Conservation (phyloP, 2,113 vertebrate genomes). For the rabbit (Oryctolagus cuniculus) region DNA sequence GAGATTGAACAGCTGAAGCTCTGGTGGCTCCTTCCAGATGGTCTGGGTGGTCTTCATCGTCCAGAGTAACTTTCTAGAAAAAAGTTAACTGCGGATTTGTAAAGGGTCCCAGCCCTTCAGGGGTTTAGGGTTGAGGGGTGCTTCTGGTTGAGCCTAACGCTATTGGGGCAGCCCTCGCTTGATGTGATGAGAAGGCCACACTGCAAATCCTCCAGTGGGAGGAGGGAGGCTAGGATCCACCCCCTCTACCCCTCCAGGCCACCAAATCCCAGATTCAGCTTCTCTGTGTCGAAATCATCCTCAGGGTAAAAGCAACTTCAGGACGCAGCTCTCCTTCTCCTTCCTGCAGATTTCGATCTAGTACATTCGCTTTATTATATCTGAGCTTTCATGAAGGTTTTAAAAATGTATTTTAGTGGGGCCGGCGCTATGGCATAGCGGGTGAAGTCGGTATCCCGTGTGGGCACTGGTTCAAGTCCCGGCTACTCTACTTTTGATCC, state of each 20-base stretch:
- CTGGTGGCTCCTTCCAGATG: not conserved
- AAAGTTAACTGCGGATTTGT: not conserved
- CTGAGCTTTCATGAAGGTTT: not conserved
- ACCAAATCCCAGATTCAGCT: not conserved
- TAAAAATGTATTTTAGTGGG: not conserved
- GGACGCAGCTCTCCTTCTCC: not conserved
- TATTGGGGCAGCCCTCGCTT: not conserved
- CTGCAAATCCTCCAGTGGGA: not conserved
- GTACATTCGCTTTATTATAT: not conserved
- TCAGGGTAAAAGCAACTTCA: not conserved
- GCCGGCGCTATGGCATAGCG: too few species aligned
- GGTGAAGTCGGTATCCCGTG: too few species aligned
- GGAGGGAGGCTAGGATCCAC: not conserved
- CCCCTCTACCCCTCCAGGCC: not conserved
- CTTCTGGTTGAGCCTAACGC: not conserved
- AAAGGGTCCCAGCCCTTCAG: not conserved
- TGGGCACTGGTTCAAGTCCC: too few species aligned
- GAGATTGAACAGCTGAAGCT: slow-evolving; percentile 11
- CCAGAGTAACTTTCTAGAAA: slow-evolving; percentile 50
- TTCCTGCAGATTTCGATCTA: not conserved
- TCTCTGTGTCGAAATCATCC: not conserved
- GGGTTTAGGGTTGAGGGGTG: not conserved
- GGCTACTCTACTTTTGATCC: too few species aligned
- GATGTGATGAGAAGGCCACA: too few species aligned
- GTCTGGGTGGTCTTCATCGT: not conserved